A percentile compares a stretch with the other conserved stretches of the same genome.
Evolutionary conservation across 2,797 vertebrate genomes (phyloP).

Genomic region (Sebastiscus albofasciatus): DNA sequence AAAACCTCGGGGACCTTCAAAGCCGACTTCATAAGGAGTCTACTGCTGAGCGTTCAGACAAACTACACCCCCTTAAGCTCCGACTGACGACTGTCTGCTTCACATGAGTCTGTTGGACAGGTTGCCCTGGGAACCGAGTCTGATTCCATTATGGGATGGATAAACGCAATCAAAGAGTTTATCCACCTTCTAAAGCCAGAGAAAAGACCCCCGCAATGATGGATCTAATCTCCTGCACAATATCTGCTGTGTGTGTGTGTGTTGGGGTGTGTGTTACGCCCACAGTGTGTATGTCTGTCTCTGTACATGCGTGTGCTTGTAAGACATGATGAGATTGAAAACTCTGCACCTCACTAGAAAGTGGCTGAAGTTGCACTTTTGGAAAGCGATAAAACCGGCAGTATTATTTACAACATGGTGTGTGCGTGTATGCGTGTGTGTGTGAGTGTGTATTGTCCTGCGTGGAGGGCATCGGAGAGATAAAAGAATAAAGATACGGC

Average conservation of each 20-base stretch:
- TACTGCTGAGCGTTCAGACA: constrained; percentile 67
- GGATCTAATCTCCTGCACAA: constrained; percentile 76
- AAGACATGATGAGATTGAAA: constrained; percentile 60
- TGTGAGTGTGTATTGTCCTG: constrained; percentile 11
- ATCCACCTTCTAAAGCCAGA: constrained; percentile 76
- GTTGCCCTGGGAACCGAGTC: constrained; percentile 75
- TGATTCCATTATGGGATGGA: constrained; percentile 79
- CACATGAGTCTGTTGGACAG: constrained; percentile 56
- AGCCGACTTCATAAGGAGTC: constrained; percentile 73
- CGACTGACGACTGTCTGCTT: constrained; percentile 60
- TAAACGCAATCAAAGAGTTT: constrained; percentile 80
- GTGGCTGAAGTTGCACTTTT: constrained; percentile 75
- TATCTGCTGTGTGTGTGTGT: constrained; percentile 42
- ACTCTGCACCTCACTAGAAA: constrained; percentile 55
- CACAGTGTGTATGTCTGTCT: constrained; percentile 9
- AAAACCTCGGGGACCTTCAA: constrained; percentile 57
- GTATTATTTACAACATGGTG: constrained; percentile 49
- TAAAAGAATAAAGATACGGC: constrained; percentile 51
- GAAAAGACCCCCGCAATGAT: constrained; percentile 70
- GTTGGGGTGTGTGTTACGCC: neutral
- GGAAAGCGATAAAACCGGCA: constrained; percentile 52
- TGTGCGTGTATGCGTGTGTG: neutral
- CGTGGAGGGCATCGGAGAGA: constrained; percentile 53
- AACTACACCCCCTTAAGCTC: constrained; percentile 70
- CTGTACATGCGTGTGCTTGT: constrained; percentile 35